A percentile compares a stretch with the other conserved stretches of the same genome.
Conservation (phyloP, 1,140 invertebrate genomes). For the Charaxes varanes region DNA sequence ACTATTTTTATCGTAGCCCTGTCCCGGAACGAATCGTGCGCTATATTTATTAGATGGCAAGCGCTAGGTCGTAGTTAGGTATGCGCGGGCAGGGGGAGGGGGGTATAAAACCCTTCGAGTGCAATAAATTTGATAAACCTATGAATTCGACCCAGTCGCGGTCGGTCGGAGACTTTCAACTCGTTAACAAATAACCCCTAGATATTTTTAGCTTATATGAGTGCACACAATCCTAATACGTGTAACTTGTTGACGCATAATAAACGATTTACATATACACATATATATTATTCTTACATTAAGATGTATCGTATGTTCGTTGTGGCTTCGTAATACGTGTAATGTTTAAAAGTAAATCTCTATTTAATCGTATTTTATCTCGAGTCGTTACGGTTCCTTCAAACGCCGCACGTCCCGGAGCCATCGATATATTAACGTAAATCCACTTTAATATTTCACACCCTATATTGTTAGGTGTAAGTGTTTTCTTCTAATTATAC, state of each 20-base stretch:
- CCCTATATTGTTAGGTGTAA: slow-evolving; percentile 47
- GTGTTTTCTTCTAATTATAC: slow-evolving; percentile 40
- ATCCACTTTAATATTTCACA: slow-evolving; percentile 18
- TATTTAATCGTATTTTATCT: slow-evolving; percentile 27
- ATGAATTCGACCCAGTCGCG: slow-evolving; percentile 42
- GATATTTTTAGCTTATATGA: slow-evolving; percentile 44
- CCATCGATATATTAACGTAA: slow-evolving; percentile 20
- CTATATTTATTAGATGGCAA: no score
- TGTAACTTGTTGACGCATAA: slow-evolving; percentile 68
- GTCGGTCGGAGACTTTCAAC: slow-evolving; percentile 44
- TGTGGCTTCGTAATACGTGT: slow-evolving; percentile 52
- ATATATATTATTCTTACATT: slow-evolving; percentile 27
- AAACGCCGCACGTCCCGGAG: slow-evolving; percentile 17
- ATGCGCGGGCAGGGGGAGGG: no score
- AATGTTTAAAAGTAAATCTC: slow-evolving; percentile 39
- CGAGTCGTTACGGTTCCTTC: slow-evolving; percentile 20
- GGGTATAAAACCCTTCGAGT: slow-evolving; percentile 29
- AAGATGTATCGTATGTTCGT: slow-evolving; percentile 43
- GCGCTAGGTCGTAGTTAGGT: no score
- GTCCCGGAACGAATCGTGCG: no score
- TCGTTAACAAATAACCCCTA: slow-evolving; percentile 35
- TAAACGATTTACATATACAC: slow-evolving; percentile 45
- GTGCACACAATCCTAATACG: slow-evolving; percentile 34
- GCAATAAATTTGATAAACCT: slow-evolving; percentile 56
- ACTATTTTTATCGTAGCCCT: slow-evolving; percentile 53